These are phyloP conservation scores for Enteromius radiatus DNA, from an alignment of 2,797 vertebrate genomes.

Conservation along the genomic window DNA sequence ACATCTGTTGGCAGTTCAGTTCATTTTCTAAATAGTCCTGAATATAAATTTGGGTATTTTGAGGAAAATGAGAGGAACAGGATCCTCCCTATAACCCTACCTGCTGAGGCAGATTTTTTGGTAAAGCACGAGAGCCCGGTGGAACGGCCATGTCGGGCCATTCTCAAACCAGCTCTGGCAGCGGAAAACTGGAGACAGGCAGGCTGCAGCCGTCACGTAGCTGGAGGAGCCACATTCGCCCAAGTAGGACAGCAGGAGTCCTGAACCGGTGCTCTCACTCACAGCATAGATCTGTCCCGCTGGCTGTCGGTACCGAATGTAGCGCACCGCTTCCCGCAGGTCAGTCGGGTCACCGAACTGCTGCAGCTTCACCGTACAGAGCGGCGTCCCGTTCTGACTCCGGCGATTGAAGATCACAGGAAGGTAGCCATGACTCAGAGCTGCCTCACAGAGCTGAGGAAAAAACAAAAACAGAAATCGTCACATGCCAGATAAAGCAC, in stretches of 20 bases:
- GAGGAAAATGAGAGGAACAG: neutral
- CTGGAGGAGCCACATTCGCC: slow-evolving; percentile 87
- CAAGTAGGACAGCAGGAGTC: slow-evolving; percentile 85
- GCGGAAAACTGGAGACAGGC: slow-evolving; percentile 84
- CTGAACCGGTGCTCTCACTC: slow-evolving; percentile 84
- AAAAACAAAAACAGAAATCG: neutral
- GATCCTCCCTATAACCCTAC: slow-evolving; percentile 62
- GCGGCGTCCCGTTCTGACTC: slow-evolving; percentile 81
- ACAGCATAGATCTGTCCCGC: slow-evolving; percentile 80
- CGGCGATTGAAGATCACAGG: slow-evolving; percentile 85
- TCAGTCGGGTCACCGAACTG: slow-evolving; percentile 85
- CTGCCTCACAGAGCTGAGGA: slow-evolving; percentile 80
- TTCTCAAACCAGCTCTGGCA: slow-evolving; percentile 86
- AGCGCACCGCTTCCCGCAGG: slow-evolving; percentile 82
- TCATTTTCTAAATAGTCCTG: neutral
- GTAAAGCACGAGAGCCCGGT: slow-evolving; percentile 78
- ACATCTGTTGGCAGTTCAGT: neutral
- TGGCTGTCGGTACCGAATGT: slow-evolving; percentile 82
- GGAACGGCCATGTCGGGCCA: slow-evolving; percentile 77
- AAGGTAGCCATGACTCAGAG: slow-evolving; percentile 81
- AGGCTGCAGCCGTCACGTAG: slow-evolving; percentile 83
- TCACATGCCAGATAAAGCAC: slow-evolving; percentile 23
- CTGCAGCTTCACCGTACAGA: slow-evolving; percentile 83
- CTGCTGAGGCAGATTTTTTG: slow-evolving; percentile 85
- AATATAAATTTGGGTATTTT: neutral